These are phyloP conservation scores for Eupeodes corollae DNA, from an alignment of 1,140 invertebrate genomes.

Conservation along the genomic window DNA sequence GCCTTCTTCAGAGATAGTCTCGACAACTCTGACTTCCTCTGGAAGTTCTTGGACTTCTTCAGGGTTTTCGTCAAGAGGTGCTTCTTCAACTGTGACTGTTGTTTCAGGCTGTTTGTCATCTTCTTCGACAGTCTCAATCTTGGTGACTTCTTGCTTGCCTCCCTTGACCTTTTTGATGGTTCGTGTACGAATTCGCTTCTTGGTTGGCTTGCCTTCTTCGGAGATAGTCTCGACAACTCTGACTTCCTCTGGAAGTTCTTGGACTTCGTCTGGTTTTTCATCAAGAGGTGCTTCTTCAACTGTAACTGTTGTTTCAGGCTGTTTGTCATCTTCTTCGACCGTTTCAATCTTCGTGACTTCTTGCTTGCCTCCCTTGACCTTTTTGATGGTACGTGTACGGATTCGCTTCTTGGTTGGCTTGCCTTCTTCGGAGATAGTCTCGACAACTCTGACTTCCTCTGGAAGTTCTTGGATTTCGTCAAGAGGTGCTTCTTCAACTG, in stretches of 20 bases:
- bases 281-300: conserved; percentile 12
- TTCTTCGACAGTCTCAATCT: conserved; percentile 22
- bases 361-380: conserved; percentile 19
- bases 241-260: conserved; percentile 21
- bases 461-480: conserved; percentile 6
- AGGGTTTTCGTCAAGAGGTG: conserved; percentile 9
- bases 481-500: conserved; percentile 8
- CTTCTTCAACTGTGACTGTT: conserved; percentile 13
- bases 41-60: conserved; percentile 12
- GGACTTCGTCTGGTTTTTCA: conserved; percentile 12
- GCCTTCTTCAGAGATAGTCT: conserved; percentile 7
- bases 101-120: conserved; percentile 20
- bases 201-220: conserved; percentile 17
- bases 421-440: conserved; percentile 19
- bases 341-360: conserved; percentile 25
- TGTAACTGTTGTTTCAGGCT: conserved; percentile 17
- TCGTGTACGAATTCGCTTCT: conserved; percentile 10
- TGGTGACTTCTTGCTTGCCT: conserved; percentile 14
- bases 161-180: conserved; percentile 13
- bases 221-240: conserved; percentile 23
- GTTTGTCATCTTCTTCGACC: conserved; percentile 25
- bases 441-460: conserved; percentile 1
- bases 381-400: conserved; percentile 25
- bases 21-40: conserved; percentile 5
- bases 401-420: conserved; percentile 22